A percentile compares a stretch with the other conserved stretches of the same genome.
These are phyloP conservation scores for Apodemia duryi DNA, from an alignment of 2,888 invertebrate species.

Conservation along the genomic window DNA sequence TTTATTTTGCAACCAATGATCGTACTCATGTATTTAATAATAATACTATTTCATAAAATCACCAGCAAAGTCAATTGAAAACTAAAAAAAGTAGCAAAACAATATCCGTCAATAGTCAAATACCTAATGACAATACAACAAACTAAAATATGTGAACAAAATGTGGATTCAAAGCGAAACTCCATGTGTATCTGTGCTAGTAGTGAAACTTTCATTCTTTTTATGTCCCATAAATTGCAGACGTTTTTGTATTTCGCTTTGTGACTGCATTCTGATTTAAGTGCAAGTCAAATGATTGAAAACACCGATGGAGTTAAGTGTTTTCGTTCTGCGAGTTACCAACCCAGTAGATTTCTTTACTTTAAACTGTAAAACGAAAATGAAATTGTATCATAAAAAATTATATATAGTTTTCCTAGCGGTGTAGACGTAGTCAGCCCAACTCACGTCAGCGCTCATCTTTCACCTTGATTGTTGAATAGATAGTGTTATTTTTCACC, in stretches of 20 bases:
- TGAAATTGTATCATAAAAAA: too few species aligned
- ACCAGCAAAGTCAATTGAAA: background rate
- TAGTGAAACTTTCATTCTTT: constrained; percentile 1
- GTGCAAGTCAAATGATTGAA: constrained; percentile 5
- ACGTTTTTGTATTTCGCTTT: constrained; percentile 1
- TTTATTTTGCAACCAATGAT: too few species aligned
- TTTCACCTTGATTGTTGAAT: too few species aligned
- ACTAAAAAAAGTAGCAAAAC: background rate
- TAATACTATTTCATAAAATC: too few species aligned
- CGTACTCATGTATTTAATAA: too few species aligned
- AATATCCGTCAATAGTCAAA: background rate
- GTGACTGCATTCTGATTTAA: constrained; percentile 7
- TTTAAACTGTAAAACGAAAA: too few species aligned
- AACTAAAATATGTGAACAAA: background rate
- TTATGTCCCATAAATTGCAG: constrained; percentile 1
- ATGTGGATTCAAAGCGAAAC: constrained; percentile 1
- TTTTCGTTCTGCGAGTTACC: background rate
- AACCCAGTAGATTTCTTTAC: background rate
- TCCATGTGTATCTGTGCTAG: background rate
- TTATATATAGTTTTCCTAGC: too few species aligned
- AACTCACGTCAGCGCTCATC: too few species aligned
- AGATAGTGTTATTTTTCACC: too few species aligned
- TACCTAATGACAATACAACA: background rate
- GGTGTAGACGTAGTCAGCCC: too few species aligned
- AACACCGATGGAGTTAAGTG: background rate